Percentiles rank a stretch among this genome's conserved stretches.
Evolutionary conservation across 2,797 vertebrate genomes (phyloP).

Genomic region (Anabacerthia variegaticeps): DNA sequence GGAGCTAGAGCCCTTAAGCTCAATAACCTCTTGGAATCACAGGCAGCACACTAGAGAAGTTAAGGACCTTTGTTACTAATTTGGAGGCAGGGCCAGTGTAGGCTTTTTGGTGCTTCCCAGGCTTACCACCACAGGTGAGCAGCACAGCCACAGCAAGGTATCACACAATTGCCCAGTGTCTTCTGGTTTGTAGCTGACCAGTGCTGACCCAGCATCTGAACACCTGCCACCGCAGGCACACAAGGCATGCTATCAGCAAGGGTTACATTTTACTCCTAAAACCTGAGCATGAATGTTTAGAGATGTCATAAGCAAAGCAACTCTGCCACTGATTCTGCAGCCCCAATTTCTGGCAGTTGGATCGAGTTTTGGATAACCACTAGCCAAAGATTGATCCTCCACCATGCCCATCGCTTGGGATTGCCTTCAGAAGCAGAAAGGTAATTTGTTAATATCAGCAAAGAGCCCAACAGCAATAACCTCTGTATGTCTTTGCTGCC

Average conservation of each 20-base stretch:
- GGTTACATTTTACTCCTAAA: background rate
- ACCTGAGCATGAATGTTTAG: background rate
- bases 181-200: background rate
- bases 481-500: background rate
- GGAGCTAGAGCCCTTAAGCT: background rate
- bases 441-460: background rate
- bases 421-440: background rate
- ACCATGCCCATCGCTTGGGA: background rate
- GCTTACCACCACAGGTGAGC: background rate
- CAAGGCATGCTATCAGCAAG: background rate
- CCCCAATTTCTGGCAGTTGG: background rate
- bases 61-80: background rate
- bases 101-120: background rate
- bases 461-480: background rate
- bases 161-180: background rate
- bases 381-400: background rate
- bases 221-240: background rate
- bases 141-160: background rate
- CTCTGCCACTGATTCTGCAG: background rate
- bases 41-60: background rate
- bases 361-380: background rate
- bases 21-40: background rate
- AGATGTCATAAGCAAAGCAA: background rate
- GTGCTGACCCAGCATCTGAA: fast-evolving
- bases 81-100: background rate